Base-by-base conservation (phyloP, 64 coral and sea anemone genomes). In the Montipora capricornis region DNA sequence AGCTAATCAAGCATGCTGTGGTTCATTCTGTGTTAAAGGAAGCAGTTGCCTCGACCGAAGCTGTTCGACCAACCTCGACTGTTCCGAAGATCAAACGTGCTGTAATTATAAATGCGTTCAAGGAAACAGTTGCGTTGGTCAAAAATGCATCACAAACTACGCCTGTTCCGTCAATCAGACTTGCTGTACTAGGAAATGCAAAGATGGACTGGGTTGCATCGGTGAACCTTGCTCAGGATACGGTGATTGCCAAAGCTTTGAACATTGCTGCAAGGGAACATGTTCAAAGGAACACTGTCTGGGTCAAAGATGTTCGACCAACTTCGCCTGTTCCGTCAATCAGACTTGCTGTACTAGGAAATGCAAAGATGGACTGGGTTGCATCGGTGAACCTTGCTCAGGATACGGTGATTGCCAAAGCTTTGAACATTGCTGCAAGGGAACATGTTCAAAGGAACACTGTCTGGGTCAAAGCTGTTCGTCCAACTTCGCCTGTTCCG, bases 91-190 rank as follows among this genome's bases (percentile, higher is more conserved):
- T 74, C 70, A 74, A 29, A n/a, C 19, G 19, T 74, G 70, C n/a
- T 74, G 70, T 74, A n/a, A n/a, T 4, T 16, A 74, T 74, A 5
- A 22, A 20, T 20, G n/a, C 16, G 17, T 17, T n/a, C 5, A n/a
- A 74, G 57, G 57, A 59, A 74, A 74, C 17, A 74, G 71, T 74
- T 74, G 71, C n/a, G 17, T 74, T 74, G 71, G 71, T 29, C 17
- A 74, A 74, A 20, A 74, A 17, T 74, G 71, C n/a, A 3, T n/a
- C 22, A 0, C 26, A 22, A 74, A 74, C 7, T 24, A 1, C 24
- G 71, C 37, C 4, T 74, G 71, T 37, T 74, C 71, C 20, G n/a
- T 17, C 24, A 20, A 20, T 26, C 71, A 74, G 20, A 6, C 24
- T 74, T 74, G 71, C 20, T 74, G 71, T 74, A 37, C 17, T 9